Evolutionary conservation across 2,113 vertebrate species (phyloP), one percentile per base, ranked within the genome.

Genomic region (Origma solitaria): DNA sequence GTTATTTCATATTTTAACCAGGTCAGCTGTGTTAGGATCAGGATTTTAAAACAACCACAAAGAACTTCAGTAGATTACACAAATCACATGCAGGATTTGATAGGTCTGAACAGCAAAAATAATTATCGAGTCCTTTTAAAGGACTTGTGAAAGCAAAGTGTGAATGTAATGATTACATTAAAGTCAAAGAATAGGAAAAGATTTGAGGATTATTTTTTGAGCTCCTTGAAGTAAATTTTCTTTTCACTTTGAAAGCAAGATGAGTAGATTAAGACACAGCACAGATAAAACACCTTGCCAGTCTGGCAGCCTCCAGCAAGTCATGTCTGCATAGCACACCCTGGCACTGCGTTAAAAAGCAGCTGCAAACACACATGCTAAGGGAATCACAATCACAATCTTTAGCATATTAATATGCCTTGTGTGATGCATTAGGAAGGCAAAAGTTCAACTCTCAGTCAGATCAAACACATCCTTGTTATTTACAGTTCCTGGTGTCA

Each of bases 391-490:
- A 83, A 18, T 28, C 73, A 73, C 53, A 49, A 23, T 49, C 79
- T 77, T 86, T 22, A 87, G 53, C 30, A 64, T 56, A 86, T 50
- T 76, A 89, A 84, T 69, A 71, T 58, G 44, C 16, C 66, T 85
- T 66, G 16, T 81, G 51, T 81, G 38, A 64, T 86, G 61, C 23
- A 33, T 58, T 80, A 83, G 60, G 49, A 93, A 95, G 77, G 75
- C 69, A 92, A 96, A 96, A 96, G 86, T 96, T 97, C 86, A 97
- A 7, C 33, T 82, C 92, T 66, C 84, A 92, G 86, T 96, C 44
- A 94, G 84, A 84, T 57, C 51, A 88, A 94, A 75, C 53, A 44
- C 58, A 71, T 91, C 93, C 25, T 42, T 82, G 24, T 86, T 96
- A 87, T 87, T 93, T 93, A 94, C 31, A 70, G 50, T 35, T 92